Percentiles rank a stretch among this genome's conserved stretches.
Conservation (phyloP, 2,113 vertebrate species). For the Helogale parvula region DNA sequence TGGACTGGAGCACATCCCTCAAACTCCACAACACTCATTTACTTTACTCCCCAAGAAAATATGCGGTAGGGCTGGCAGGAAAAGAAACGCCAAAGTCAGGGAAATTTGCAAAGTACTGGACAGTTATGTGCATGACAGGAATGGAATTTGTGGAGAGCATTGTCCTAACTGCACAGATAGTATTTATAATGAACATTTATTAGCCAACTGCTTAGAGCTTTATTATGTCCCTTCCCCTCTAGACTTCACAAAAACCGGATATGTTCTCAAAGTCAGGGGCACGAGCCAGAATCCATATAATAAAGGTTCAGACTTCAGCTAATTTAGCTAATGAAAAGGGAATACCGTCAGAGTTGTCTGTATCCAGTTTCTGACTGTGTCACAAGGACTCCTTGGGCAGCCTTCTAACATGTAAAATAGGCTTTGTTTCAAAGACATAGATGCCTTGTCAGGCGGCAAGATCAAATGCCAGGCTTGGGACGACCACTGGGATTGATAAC, state of each 20-base stretch:
- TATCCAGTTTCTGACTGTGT: not conserved
- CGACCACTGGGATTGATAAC: not conserved
- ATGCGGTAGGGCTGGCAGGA: too few species aligned
- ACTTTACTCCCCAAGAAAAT: not conserved
- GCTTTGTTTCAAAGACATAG: not conserved
- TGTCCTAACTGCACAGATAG: not conserved
- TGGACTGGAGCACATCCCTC: not conserved
- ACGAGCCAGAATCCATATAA: not conserved
- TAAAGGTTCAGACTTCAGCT: not conserved
- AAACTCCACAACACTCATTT: rapidly evolving
- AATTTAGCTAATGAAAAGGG: not conserved
- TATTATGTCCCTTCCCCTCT: not conserved
- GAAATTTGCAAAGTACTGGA: not conserved
- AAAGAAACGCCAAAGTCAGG: not conserved
- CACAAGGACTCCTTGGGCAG: not conserved
- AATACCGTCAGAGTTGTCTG: not conserved
- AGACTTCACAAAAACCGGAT: not conserved
- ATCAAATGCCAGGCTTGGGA: not conserved
- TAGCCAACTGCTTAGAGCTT: not conserved
- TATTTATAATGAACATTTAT: not conserved
- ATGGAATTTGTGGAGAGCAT: not conserved
- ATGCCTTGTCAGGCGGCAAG: not conserved
- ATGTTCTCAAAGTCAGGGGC: not conserved
- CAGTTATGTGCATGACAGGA: not conserved
- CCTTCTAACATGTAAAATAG: not conserved